phyloP scores from a whole-genome alignment of 1,140 invertebrate species.

The Bombus haemorrhoidalis region DNA sequence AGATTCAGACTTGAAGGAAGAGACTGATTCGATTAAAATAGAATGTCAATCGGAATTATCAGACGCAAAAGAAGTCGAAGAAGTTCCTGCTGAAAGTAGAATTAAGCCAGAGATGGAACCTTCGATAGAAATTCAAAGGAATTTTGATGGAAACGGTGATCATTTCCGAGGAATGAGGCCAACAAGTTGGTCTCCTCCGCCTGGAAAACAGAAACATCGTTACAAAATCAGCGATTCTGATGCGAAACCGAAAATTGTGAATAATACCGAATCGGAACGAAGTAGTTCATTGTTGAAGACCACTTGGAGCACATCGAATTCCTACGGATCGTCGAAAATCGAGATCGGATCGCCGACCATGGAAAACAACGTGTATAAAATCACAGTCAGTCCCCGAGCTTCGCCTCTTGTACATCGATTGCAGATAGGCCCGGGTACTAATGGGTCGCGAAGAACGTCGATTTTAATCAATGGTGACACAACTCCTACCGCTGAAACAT shows the following conservation, averaged over 20 bases:
- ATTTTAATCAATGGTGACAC: constrained; percentile 90
- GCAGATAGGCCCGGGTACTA: constrained; percentile 81
- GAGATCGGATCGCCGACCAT: constrained; percentile 68
- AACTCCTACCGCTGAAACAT: constrained; percentile 85
- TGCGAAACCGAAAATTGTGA: neutral
- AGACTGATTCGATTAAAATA: constrained; percentile 1
- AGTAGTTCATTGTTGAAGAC: constrained; percentile 45
- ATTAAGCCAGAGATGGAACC: constrained; percentile 33
- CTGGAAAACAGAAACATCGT: constrained; percentile 69
- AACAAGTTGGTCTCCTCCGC: constrained; percentile 79
- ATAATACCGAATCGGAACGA: neutral
- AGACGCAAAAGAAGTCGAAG: neutral
- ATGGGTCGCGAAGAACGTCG: constrained; percentile 86
- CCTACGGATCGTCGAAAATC: constrained; percentile 68
- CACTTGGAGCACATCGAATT: constrained; percentile 65
- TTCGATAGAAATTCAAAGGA: constrained; percentile 43
- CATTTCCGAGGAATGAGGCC: constrained; percentile 77
- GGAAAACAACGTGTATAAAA: constrained; percentile 79
- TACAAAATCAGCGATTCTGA: constrained; percentile 26
- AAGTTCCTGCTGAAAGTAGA: neutral
- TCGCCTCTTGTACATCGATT: constrained; percentile 83
- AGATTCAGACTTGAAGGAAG: neutral
- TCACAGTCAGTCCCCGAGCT: constrained; percentile 78
- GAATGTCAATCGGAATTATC: neutral
- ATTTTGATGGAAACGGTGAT: constrained; percentile 63